phyloP scores from a whole-genome alignment of 2,113 vertebrate species.

The Pristiophorus japonicus region DNA sequence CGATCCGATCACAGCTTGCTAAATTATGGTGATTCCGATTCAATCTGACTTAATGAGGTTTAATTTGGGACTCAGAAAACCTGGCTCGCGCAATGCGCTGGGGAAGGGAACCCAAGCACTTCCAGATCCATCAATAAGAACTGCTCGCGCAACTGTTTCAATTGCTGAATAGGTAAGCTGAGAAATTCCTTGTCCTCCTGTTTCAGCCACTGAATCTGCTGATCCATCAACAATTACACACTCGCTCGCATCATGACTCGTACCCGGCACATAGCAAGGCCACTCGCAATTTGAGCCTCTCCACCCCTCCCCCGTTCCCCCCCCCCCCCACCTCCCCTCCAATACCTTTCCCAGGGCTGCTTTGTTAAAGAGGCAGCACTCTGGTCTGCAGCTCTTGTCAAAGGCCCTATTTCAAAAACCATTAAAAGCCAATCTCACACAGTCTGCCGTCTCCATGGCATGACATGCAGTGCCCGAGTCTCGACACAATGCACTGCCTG shows the following conservation, averaged over 20 bases:
- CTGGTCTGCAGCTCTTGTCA: neutral
- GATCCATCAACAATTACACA: conserved; percentile 62
- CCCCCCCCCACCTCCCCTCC: neutral
- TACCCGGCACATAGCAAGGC: conserved; percentile 46
- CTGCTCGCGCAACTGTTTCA: conserved; percentile 41
- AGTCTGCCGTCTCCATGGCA: neutral
- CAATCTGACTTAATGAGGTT: neutral
- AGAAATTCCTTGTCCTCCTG: conserved; percentile 61
- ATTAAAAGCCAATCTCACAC: conserved; percentile 10
- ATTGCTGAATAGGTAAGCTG: conserved; percentile 63
- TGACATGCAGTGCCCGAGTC: neutral
- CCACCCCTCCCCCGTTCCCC: neutral
- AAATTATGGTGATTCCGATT: neutral
- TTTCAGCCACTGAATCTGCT: conserved; percentile 57
- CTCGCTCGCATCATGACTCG: conserved; percentile 50
- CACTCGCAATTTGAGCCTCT: conserved; percentile 34
- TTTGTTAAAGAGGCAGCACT: neutral
- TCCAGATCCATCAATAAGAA: conserved; percentile 52
- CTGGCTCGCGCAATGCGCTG: neutral
- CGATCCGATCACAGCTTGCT: neutral
- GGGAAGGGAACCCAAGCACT: conserved; percentile 42
- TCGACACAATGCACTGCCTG: neutral
- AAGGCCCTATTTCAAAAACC: neutral
- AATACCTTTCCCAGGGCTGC: neutral
- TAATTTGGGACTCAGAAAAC: neutral